Base-by-base conservation (phyloP, 2,797 vertebrate genomes). In the Bradypus variegatus region DNA sequence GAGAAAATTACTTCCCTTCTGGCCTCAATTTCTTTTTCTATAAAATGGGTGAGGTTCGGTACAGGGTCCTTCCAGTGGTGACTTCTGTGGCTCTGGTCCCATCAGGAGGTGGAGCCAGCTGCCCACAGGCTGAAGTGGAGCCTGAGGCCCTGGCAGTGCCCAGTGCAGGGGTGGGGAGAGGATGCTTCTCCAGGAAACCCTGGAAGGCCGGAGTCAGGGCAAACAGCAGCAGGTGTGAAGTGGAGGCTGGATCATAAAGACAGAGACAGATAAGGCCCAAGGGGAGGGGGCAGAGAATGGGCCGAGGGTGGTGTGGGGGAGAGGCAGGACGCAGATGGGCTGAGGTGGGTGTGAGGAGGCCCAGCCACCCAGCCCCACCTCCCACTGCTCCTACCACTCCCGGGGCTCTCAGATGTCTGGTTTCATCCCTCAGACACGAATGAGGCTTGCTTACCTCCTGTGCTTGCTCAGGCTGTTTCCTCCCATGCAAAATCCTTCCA, bases 191-290 rank as follows among this genome's bases (percentile, higher is more conserved):
- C 87, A 53, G 91, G 92, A 95, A 93, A 78, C 80, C 31, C 55
- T 86, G 84, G 72, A 75, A 31, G 55, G 67, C 72, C 6, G 15
- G 53, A 58, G 58, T 58, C 11, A 7, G 67, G 62, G 90, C 89
- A 89, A 91, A 88, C 45, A 87, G 91, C 81, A 81, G 90, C 95
- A 93, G 94, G 72, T 95, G 76, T 93, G 92, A 88, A 15, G 36
- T 88, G 89, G 86, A 88, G 55, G 29, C 11, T 31, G 23, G 55
- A 7, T 75, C 78, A 80, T 91, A 94, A 95, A 95, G 76, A 31
- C 65, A 91, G 93, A 93, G 72, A 31, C 65, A 91, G 92, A 93
- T 91, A 96, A 94, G 72, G 76, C 58, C 70, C 25, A 0, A 25
- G 33, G 41, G 58, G 83, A 88, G 73, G 33, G 21, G 72, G 41